phyloP scores from a whole-genome alignment of 2,113 vertebrate species.

The Etheostoma spectabile region DNA sequence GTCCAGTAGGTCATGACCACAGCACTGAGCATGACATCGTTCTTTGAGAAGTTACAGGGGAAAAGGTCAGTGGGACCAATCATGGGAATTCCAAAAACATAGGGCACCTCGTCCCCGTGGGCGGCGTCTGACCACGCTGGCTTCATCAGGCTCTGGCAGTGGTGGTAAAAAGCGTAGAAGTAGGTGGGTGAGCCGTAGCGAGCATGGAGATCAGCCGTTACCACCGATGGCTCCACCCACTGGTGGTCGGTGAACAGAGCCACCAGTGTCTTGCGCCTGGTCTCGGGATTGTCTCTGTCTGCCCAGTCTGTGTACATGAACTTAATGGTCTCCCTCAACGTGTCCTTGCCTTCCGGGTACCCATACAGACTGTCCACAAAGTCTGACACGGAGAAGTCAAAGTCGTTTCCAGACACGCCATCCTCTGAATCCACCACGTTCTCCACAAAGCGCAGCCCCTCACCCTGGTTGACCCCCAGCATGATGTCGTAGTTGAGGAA shows the following conservation, averaged over 20 bases:
- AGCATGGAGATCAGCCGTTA: conserved; percentile 96
- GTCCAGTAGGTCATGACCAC: conserved; percentile 99
- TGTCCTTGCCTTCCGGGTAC: conserved; percentile 98
- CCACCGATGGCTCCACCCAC: conserved; percentile 98
- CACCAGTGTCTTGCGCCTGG: conserved; percentile 96
- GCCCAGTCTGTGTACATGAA: conserved; percentile 99
- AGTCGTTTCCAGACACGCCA: conserved; percentile 96
- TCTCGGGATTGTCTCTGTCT: conserved; percentile 97
- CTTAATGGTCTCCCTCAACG: conserved; percentile 97
- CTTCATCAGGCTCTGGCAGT: conserved; percentile 99
- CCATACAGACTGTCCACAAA: conserved; percentile 99
- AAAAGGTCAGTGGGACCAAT: conserved; percentile 98
- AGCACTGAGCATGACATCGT: conserved; percentile 97
- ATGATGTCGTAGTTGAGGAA: conserved; percentile 99
- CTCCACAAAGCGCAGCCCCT: conserved; percentile 98
- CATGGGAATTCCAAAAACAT: conserved; percentile 98
- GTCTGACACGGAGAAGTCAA: conserved; percentile 98
- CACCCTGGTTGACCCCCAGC: conserved; percentile 98
- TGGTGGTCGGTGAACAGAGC: conserved; percentile 99
- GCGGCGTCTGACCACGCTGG: conserved; percentile 97
- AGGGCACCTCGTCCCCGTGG: conserved; percentile 98
- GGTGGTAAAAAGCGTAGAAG: conserved; percentile 99
- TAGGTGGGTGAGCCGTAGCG: conserved; percentile 98
- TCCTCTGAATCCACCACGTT: conserved; percentile 98
- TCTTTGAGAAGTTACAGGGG: conserved; percentile 99